Evolutionary conservation across 2,888 invertebrate genomes (phyloP).

Genomic region (Melanchra persicariae): DNA sequence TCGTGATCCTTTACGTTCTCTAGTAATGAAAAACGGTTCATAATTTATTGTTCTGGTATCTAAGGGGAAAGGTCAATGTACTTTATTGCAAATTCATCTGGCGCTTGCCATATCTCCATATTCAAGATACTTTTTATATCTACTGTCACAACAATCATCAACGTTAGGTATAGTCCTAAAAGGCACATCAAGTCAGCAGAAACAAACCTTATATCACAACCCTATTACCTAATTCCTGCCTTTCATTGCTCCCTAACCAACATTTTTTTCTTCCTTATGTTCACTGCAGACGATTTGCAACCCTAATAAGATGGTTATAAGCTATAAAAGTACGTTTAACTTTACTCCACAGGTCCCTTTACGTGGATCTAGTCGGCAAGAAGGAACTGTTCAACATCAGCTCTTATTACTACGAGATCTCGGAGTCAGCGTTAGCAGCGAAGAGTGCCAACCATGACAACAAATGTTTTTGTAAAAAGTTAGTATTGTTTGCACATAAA

Average conservation of each 20-base stretch:
- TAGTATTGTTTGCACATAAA: slow-evolving; percentile 64
- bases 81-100: too few relatives aligned
- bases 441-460: slow-evolving; percentile 84
- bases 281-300: not conserved
- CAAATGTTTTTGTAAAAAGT: slow-evolving; percentile 89
- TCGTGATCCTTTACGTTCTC: too few relatives aligned
- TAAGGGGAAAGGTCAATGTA: too few relatives aligned
- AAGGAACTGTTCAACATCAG: slow-evolving; percentile 83
- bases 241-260: slow-evolving; percentile 5
- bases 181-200: too few relatives aligned
- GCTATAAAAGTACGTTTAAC: slow-evolving; percentile 5
- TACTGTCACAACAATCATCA: too few relatives aligned
- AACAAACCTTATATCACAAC: too few relatives aligned
- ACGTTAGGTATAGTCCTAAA: too few relatives aligned
- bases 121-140: too few relatives aligned
- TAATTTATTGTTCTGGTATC: too few relatives aligned
- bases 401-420: slow-evolving; percentile 87
- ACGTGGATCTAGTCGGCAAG: slow-evolving; percentile 82
- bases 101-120: too few relatives aligned
- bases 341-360: slow-evolving; percentile 81
- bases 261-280: not conserved
- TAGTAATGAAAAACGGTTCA: too few relatives aligned
- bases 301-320: not conserved
- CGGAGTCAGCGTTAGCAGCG: slow-evolving; percentile 82
- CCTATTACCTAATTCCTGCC: not conserved